Evolutionary conservation across 2,888 invertebrate genomes (phyloP).

Genomic region (Drosophila paranaensis): DNA sequence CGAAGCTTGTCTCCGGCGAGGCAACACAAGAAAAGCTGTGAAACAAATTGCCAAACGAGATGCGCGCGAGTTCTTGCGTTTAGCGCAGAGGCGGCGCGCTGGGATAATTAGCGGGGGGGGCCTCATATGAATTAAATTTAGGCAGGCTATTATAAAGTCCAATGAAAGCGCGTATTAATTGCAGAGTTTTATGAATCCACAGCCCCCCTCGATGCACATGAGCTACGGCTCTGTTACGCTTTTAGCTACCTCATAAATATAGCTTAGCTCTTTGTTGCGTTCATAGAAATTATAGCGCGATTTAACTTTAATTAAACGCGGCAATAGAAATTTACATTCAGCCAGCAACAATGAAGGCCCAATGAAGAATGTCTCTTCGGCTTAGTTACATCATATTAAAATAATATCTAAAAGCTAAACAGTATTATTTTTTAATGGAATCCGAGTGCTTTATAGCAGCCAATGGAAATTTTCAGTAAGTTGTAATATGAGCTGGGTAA

Average conservation of each 20-base stretch:
- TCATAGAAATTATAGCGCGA: slow-evolving; percentile 38
- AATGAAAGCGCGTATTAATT: neutral
- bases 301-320: slow-evolving; percentile 61
- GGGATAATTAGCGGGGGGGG: slow-evolving; percentile 9
- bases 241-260: slow-evolving; percentile 42
- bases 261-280: slow-evolving; percentile 32
- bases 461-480: slow-evolving; percentile 10
- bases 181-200: neutral
- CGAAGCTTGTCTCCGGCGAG: slow-evolving; percentile 50
- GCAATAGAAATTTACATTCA: slow-evolving; percentile 54
- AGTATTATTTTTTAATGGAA: neutral
- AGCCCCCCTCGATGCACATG: neutral
- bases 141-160: neutral
- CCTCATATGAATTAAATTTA: too few relatives aligned
- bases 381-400: slow-evolving; percentile 19
- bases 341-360: slow-evolving; percentile 45
- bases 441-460: neutral
- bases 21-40: slow-evolving; percentile 34
- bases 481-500: neutral
- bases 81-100: slow-evolving; percentile 7
- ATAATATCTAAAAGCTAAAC: slow-evolving; percentile 6
- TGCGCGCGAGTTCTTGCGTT: slow-evolving; percentile 28
- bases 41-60: slow-evolving; percentile 49
- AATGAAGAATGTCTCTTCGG: slow-evolving; percentile 8
- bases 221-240: slow-evolving; percentile 28